Percentiles rank a stretch among this genome's conserved stretches.
Evolutionary conservation across 2,113 vertebrate genomes (phyloP).

Genomic region (Sterrhoptilus dennistouni): DNA sequence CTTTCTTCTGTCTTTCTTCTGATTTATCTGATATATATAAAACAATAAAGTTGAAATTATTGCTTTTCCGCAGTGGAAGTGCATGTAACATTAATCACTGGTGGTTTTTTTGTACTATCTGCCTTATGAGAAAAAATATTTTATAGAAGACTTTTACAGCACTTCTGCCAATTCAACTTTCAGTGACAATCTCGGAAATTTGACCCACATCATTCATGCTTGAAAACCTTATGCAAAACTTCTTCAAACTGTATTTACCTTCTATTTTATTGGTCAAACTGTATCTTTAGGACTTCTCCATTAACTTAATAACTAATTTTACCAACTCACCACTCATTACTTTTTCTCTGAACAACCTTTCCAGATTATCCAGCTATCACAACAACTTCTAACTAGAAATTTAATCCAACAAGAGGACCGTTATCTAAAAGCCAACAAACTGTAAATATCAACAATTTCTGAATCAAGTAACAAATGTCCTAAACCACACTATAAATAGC

Average conservation of each 20-base stretch:
- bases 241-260: background rate
- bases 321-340: background rate
- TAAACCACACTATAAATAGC: constrained; percentile 57
- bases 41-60: background rate
- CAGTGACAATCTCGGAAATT: background rate
- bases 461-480: constrained; percentile 24
- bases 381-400: constrained; percentile 12
- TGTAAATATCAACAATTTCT: constrained; percentile 57
- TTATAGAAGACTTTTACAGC: background rate
- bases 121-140: background rate
- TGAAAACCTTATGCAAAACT: background rate
- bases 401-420: background rate
- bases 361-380: background rate
- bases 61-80: background rate
- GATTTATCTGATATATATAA: background rate
- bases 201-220: background rate
- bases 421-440: constrained; percentile 40
- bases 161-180: background rate
- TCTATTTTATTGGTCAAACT: background rate
- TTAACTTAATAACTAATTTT: background rate
- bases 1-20: background rate
- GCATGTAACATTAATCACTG: background rate
- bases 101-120: background rate
- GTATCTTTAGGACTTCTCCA: background rate
- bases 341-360: background rate